phyloP scores from a whole-genome alignment of 2,888 invertebrate species.

The Drosophila paracracens region DNA sequence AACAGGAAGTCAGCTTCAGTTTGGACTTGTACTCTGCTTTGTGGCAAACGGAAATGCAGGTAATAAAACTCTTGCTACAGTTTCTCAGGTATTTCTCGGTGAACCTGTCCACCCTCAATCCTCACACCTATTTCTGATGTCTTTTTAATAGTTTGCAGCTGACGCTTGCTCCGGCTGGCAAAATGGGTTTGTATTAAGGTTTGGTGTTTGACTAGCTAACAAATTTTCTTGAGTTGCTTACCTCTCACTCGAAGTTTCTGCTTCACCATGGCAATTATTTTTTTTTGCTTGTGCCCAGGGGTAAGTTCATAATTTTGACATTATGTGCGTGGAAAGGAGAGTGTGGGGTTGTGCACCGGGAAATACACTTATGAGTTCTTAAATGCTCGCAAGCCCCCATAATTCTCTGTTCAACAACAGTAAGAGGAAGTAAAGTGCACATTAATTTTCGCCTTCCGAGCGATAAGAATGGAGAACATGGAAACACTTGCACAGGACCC shows the following conservation, averaged over 20 bases:
- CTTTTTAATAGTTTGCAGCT: conserved; percentile 72
- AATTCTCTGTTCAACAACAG: conserved; percentile 15
- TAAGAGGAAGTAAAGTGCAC: conserved; percentile 47
- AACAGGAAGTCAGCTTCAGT: conserved; percentile 73
- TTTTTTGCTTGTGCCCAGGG: conserved; percentile 33
- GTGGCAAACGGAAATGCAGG: conserved; percentile 71
- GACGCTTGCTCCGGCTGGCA: conserved; percentile 49
- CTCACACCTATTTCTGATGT: conserved; percentile 45
- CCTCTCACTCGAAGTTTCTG: conserved; percentile 37
- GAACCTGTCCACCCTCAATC: background rate
- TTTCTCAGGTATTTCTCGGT: conserved; percentile 31
- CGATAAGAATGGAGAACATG: conserved; percentile 51
- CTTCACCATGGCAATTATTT: conserved; percentile 65
- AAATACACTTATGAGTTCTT: conserved; percentile 75
- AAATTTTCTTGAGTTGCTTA: conserved; percentile 40
- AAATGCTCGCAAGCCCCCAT: conserved; percentile 49
- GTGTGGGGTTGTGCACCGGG: conserved; percentile 33
- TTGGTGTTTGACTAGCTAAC: conserved; percentile 31
- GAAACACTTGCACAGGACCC: conserved; percentile 30
- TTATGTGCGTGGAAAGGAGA: conserved; percentile 28
- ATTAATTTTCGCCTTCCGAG: conserved; percentile 49
- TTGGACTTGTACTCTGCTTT: conserved; percentile 52
- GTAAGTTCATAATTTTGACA: conserved; percentile 69
- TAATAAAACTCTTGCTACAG: conserved; percentile 49
- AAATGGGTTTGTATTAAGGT: conserved; percentile 12